phyloP scores from a whole-genome alignment of 2,113 vertebrate species.

The Monopterus albus region DNA sequence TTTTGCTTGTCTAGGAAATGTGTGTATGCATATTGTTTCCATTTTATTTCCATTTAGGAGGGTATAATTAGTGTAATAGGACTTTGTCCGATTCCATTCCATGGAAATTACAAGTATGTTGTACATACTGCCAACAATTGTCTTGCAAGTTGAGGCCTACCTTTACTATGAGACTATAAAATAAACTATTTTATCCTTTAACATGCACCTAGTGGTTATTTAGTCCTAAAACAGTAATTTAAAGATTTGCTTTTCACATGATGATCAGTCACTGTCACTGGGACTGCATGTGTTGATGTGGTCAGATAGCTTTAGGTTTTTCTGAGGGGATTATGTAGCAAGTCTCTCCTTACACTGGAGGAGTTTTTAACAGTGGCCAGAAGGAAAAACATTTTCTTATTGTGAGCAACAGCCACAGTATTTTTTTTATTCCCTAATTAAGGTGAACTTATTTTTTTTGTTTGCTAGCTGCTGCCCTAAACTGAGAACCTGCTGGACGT shows the following conservation, averaged over 20 bases:
- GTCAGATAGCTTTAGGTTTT: constrained; percentile 38
- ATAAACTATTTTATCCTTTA: constrained; percentile 99
- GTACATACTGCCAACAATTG: constrained; percentile 98
- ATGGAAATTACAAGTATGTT: constrained; percentile 97
- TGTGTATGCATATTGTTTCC: constrained; percentile 82
- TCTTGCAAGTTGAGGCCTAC: constrained; percentile 98
- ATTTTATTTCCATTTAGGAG: constrained; percentile 75
- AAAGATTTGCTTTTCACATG: too few relatives aligned
- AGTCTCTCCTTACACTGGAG: neutral
- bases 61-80: constrained; percentile 85
- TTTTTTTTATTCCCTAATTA: too few relatives aligned
- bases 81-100: constrained; percentile 90
- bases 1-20: constrained; percentile 76
- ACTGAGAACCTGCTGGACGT: too few relatives aligned
- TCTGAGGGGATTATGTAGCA: constrained; percentile 11
- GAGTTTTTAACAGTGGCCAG: neutral
- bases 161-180: constrained; percentile 99
- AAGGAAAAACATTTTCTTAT: neutral
- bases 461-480: too few relatives aligned
- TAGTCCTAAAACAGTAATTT: too few relatives aligned
- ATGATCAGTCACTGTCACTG: too few relatives aligned
- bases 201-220: neutral
- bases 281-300: neutral
- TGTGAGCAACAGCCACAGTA: too few relatives aligned
- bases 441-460: too few relatives aligned